Base-by-base conservation (phyloP, 2,113 vertebrate species). In the Urocolius indicus region DNA sequence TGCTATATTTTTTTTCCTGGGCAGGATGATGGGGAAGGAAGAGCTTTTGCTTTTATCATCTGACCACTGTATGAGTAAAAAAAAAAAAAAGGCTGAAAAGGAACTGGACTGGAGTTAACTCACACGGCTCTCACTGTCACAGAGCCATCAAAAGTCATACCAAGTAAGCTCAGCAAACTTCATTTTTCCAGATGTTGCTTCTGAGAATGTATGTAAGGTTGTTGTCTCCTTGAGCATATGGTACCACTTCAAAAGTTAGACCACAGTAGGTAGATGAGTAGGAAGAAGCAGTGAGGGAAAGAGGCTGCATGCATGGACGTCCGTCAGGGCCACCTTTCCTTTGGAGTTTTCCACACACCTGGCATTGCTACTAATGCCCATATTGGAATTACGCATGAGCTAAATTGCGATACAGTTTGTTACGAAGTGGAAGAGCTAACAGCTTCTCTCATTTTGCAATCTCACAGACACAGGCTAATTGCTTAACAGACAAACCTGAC, bases 131-230 rank as follows among this genome's bases (percentile, higher is more conserved):
- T 74, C 67, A 59, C 48, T 87, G 9, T 26, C 38, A 63, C 55
- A 67, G 48, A 89, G 57, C 48, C 65, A 76, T 74, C 84, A 81
- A 80, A 90, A 90, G 57, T 55, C 46, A 66, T 34, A 73, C 11
- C 32, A 43, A 32, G 45, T 7, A 77, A 77, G 59, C 22, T 86
- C 79, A 63, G 45, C 45, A 88, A 77, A 77, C 59, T 51, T 93
- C 59, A 59, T 21, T 74, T 48, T 96, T 93, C 77, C 94, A 93
- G 80, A 86, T 96, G 95, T 88, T 73, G 27, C 88, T 93, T 89
- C 86, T 88, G 67, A 96, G 85, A 86, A 82, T 88, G 90, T 19
- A 71, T 32, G 14, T 71, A 73, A 81, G 38, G 83, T 86, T 84
- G 22, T 59, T 86, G 22, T 59, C 43, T 38, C 52, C 57, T 77